Base-by-base conservation (phyloP, 2,888 invertebrate species). In the Electrophaes corylata region DNA sequence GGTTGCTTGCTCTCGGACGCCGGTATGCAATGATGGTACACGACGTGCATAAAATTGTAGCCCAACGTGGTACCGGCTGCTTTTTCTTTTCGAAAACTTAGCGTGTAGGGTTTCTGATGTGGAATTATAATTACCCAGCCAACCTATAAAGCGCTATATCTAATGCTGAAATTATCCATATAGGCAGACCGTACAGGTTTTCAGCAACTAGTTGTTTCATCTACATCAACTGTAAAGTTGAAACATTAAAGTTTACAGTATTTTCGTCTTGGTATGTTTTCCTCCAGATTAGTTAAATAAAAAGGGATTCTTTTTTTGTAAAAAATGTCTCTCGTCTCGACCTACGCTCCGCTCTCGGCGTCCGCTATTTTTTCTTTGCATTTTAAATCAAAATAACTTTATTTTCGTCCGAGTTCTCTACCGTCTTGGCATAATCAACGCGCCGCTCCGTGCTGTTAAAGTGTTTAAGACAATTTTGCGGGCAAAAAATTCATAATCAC, bases 351-450 rank as follows among this genome's bases (percentile, higher is more conserved):
- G 50, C 62, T 51, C 70, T 49, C 70, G 70, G 60, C 74, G 67
- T 72, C 67, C 73, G 69, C 66, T 75, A 74, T 79, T 83, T 85
- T 86, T 85, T 81, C 81, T 84, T 83, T 86, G 82, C 83, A 87
- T 88, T 89, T 88, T 86, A 86, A 88, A 86, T 87, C 81, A 81
- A 87, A 88, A 90, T 86, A 88, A 85, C 83, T 88, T 88, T 81
- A 83, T 86, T 88, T 87, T 84, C 76, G 77, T 77, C 82, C 60
- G 79, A 84, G 80, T 87, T 85, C 83, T 79, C 78, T 69, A 75
- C 84, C 81, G 76, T 83, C 84, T 85, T 84, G 78, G 81, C 83
- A 85, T 87, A 88, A 88, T 88, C 84, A 86, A 84, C 83, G 82
- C 76, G 71, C 75, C 72, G 65, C 66, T 49, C 66, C 75, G 73